These are phyloP conservation scores for Climacteris rufus DNA, from an alignment of 2,113 vertebrate genomes.

Conservation along the genomic window DNA sequence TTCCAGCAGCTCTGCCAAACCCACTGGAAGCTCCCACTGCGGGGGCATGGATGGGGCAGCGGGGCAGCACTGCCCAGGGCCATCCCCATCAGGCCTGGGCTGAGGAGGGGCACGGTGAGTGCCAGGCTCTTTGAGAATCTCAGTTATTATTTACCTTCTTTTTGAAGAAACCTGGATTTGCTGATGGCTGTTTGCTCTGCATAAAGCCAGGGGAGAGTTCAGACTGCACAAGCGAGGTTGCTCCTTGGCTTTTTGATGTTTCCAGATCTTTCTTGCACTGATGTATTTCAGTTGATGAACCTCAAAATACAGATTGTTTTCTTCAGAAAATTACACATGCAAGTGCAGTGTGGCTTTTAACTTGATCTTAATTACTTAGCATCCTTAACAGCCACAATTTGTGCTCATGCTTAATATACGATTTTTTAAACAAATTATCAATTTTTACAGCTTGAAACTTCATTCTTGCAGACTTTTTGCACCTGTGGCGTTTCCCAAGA, in stretches of 20 bases:
- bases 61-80: not conserved
- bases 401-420: not conserved
- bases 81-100: accelerated
- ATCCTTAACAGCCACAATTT: not conserved
- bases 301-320: not conserved
- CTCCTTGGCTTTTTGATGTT: not conserved
- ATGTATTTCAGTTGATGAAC: not conserved
- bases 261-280: not conserved
- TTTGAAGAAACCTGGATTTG: not conserved
- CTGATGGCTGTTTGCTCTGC: not conserved
- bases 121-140: not conserved
- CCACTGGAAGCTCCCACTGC: accelerated
- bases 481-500: not conserved
- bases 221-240: not conserved
- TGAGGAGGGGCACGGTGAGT: not conserved
- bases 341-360: not conserved
- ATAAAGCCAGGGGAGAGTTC: not conserved
- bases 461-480: not conserved
- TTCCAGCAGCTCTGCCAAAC: not conserved
- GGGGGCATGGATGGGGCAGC: accelerated
- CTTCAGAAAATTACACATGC: not conserved
- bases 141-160: not conserved
- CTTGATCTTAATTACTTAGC: not conserved
- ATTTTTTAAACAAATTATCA: not conserved
- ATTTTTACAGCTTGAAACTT: not conserved